phyloP scores from a whole-genome alignment of 2,113 vertebrate species.

The Cathartes aura region DNA sequence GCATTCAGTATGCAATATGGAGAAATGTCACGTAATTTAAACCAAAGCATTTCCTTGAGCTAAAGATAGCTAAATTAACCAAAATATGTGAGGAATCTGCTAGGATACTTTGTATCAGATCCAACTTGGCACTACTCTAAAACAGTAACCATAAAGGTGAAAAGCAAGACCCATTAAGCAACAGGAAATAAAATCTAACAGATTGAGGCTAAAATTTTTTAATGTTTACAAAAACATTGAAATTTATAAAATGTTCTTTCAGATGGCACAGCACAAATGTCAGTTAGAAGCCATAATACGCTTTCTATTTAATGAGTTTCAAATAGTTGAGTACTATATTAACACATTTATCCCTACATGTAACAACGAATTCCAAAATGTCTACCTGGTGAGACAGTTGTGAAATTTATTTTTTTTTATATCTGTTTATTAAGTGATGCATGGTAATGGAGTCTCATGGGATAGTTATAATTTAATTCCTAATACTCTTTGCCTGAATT shows the following conservation, averaged over 20 bases:
- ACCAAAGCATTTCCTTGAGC: not conserved
- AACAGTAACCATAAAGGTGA: not conserved
- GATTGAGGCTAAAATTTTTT: not conserved
- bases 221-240: not conserved
- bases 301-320: not conserved
- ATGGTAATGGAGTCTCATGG: not conserved
- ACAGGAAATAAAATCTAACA: not conserved
- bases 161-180: not conserved
- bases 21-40: not conserved
- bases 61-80: not conserved
- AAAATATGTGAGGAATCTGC: not conserved
- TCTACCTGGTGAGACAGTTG: not conserved
- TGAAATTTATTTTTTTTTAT: not conserved
- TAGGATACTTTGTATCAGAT: not conserved
- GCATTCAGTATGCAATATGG: not conserved
- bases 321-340: not conserved
- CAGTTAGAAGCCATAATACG: not conserved
- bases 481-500: conserved; percentile 19
- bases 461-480: conserved; percentile 22
- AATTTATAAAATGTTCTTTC: not conserved
- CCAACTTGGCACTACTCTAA: not conserved
- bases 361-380: not conserved
- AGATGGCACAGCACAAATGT: not conserved
- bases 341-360: not conserved
- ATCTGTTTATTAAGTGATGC: not conserved